Conservation (phyloP, 1,140 invertebrate genomes). For the Coenobita brevimanus region DNA sequence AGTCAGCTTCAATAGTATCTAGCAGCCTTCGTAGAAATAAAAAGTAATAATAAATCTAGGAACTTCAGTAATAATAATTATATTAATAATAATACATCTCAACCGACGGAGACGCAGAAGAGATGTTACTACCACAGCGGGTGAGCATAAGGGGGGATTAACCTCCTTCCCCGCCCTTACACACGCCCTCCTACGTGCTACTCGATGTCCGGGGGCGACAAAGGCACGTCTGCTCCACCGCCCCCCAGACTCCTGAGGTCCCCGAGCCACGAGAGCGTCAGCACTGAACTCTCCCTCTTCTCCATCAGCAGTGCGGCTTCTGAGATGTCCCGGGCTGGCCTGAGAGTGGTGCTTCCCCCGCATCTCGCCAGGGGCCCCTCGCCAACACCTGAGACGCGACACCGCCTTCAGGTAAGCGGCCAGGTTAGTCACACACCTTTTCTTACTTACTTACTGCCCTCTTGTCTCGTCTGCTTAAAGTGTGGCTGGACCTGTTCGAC, state of each 20-base stretch:
- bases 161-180: neutral
- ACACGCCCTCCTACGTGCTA: neutral
- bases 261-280: slow-evolving; percentile 87
- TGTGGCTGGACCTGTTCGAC: too few species aligned
- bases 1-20: too few species aligned
- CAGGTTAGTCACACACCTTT: slow-evolving; percentile 69
- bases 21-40: too few species aligned
- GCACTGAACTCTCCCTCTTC: slow-evolving; percentile 86
- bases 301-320: slow-evolving; percentile 84
- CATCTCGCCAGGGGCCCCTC: slow-evolving; percentile 52
- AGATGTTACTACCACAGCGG: too few species aligned
- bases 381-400: slow-evolving; percentile 56
- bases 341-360: slow-evolving; percentile 49
- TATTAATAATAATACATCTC: too few species aligned
- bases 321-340: slow-evolving; percentile 73
- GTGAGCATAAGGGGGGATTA: slow-evolving; percentile 23
- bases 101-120: neutral
- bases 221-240: neutral
- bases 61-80: neutral
- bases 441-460: neutral
- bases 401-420: slow-evolving; percentile 72
- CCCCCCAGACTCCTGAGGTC: slow-evolving; percentile 77
- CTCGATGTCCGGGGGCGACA: neutral
- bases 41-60: too few species aligned
- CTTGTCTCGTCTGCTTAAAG: too few species aligned